A percentile compares a stretch with the other conserved stretches of the same genome.
Conservation (phyloP, 2,113 vertebrate genomes). For the Indicator indicator region DNA sequence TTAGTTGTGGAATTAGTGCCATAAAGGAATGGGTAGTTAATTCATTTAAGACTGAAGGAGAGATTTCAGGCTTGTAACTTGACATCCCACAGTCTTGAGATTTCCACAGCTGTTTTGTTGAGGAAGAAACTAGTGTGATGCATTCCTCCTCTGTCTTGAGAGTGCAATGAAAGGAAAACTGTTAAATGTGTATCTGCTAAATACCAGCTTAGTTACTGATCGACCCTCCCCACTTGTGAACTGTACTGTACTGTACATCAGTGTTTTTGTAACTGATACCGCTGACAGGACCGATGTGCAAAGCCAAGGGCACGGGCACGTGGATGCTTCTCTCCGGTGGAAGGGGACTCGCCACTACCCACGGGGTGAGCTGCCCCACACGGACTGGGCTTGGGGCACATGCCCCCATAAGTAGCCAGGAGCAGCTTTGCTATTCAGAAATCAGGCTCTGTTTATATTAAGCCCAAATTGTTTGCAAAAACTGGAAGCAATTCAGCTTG, state of each 20-base stretch:
- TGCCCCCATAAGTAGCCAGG: conserved; percentile 46
- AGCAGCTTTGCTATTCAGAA: conserved; percentile 57
- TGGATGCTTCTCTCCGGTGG: background rate
- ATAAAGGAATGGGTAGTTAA: background rate
- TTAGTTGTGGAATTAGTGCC: conserved; percentile 11
- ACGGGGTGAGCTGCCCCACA: background rate
- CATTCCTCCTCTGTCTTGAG: background rate
- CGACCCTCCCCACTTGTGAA: background rate
- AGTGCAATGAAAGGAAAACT: background rate
- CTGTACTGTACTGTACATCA: background rate
- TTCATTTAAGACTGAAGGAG: background rate
- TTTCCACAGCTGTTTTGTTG: background rate
- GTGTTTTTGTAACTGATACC: background rate
- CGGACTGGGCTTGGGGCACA: background rate
- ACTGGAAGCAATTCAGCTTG: conserved; percentile 70
- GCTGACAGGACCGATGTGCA: background rate
- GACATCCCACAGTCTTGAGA: background rate
- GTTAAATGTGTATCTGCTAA: background rate
- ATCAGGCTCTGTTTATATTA: conserved; percentile 60
- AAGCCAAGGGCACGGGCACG: background rate
- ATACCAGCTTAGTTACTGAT: background rate
- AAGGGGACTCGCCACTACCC: background rate
- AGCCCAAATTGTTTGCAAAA: conserved; percentile 66
- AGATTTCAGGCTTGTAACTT: conserved; percentile 16
- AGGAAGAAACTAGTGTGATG: background rate